Base-by-base conservation (phyloP, 2,113 vertebrate species). In the Malurus cyaneus region DNA sequence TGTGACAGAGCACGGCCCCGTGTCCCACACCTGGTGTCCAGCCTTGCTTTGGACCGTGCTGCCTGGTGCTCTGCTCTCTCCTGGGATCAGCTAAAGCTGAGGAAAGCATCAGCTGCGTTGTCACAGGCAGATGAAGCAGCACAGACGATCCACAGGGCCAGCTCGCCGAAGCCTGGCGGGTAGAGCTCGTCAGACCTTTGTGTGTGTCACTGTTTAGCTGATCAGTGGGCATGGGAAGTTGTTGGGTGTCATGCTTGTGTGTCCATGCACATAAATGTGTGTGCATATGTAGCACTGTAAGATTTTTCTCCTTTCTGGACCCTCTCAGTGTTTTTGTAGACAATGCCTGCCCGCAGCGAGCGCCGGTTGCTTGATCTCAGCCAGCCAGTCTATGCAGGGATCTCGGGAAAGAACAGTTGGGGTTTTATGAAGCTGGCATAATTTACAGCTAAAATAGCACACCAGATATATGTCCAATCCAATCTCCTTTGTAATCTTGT, bases 401-500 rank as follows among this genome's bases (percentile, higher is more conserved):
- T 86, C 91, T 88, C 8, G 0, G 88, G 71, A 70, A 88, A 67
- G 86, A 96, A 88, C 96, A 96, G 91, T 94, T 96, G 89, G 92
- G 92, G 47, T 90, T 96, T 97, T 96, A 95, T 96, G 93, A 93
- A 93, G 94, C 94, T 90, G 86, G 94, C 67, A 90, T 95, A 96
- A 96, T 96, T 95, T 92, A 93, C 88, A 93, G 78, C 92, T 95
- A 93, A 93, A 93, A 93, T 86, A 96, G 91, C 96, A 76, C 79
- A 54, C 65, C 69, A 96, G 91, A 94, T 96, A 88, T 80, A 86
- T 42, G 89, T 88, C 95, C 84, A 89, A 88, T 73, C 80, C 79
- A 67, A 78, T 95, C 94, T 92, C 89, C 91, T 82, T 90, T 94
- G 93, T 95, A 89, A 96, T 95, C 91, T 88, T 83, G 67, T 94